Conservation (phyloP, 2,113 vertebrate species). For the Bujurquina vittata region DNA sequence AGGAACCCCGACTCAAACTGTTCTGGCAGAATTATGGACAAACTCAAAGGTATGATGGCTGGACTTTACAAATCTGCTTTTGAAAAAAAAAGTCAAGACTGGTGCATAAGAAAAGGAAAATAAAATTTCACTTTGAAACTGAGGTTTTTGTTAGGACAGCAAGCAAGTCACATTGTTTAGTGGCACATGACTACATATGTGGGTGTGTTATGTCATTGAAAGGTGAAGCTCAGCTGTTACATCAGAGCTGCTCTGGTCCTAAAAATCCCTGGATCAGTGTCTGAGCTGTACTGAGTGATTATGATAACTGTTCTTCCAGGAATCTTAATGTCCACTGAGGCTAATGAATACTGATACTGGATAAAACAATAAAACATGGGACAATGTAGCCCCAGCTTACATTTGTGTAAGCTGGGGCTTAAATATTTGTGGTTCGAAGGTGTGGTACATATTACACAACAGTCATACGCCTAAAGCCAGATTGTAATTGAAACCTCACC, state of each 20-base stretch:
- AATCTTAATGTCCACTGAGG: background rate
- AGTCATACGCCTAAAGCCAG: background rate
- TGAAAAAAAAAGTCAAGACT: too few species aligned
- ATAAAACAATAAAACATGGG: too few species aligned
- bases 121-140: background rate
- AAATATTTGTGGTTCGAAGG: background rate
- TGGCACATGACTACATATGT: slow-evolving; percentile 22
- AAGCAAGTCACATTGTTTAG: slow-evolving; percentile 44
- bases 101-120: background rate
- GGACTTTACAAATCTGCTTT: too few species aligned
- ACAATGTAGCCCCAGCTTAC: background rate
- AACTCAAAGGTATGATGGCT: background rate
- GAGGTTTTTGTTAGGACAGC: background rate
- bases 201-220: slow-evolving; percentile 40
- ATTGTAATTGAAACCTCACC: slow-evolving; percentile 12
- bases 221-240: slow-evolving; percentile 4
- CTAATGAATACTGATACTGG: too few species aligned
- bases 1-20: background rate
- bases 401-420: too few species aligned
- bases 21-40: background rate
- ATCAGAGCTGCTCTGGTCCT: background rate
- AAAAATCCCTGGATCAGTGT: background rate
- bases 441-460: background rate
- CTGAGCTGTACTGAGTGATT: background rate
- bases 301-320: background rate